These are phyloP conservation scores for Callyntrura guangdongensis DNA, from an alignment of 2,888 invertebrate genomes.

Conservation along the genomic window DNA sequence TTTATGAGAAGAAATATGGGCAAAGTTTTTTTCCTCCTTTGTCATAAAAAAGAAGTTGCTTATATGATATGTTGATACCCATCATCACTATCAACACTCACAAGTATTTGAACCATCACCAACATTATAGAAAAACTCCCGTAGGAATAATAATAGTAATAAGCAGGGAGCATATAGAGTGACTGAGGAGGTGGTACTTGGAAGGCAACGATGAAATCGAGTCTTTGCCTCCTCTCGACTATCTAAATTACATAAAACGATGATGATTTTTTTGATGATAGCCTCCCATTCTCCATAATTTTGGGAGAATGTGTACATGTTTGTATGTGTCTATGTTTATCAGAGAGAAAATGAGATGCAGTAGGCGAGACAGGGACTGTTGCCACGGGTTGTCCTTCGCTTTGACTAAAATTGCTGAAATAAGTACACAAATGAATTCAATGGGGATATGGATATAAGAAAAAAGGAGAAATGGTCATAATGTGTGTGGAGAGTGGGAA, in stretches of 20 bases:
- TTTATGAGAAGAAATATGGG: slow-evolving; percentile 7
- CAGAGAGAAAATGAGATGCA: slow-evolving; percentile 1
- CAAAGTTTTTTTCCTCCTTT: slow-evolving; percentile 27
- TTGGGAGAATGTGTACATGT: not conserved
- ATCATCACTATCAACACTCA: not conserved
- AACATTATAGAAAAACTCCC: not conserved
- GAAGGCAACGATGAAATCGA: too few relatives aligned
- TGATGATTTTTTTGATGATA: slow-evolving; percentile 7
- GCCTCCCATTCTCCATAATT: slow-evolving; percentile 7
- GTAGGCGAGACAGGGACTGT: not conserved
- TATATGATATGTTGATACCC: slow-evolving; percentile 8
- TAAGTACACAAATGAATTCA: slow-evolving; percentile 21
- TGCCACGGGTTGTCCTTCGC: too few relatives aligned
- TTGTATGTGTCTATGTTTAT: too few relatives aligned
- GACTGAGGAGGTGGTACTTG: too few relatives aligned
- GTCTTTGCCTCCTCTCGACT: not conserved
- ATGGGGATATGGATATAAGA: not conserved
- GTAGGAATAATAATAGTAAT: slow-evolving; percentile 8
- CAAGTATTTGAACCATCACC: too few relatives aligned
- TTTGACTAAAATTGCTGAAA: not conserved
- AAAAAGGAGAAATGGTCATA: too few relatives aligned
- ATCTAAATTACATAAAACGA: slow-evolving; percentile 24
- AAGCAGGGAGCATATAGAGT: not conserved
- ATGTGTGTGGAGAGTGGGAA: too few relatives aligned
- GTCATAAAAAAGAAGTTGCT: not conserved